Conservation (phyloP, 2,888 invertebrate species). For the Idaea straminata region DNA sequence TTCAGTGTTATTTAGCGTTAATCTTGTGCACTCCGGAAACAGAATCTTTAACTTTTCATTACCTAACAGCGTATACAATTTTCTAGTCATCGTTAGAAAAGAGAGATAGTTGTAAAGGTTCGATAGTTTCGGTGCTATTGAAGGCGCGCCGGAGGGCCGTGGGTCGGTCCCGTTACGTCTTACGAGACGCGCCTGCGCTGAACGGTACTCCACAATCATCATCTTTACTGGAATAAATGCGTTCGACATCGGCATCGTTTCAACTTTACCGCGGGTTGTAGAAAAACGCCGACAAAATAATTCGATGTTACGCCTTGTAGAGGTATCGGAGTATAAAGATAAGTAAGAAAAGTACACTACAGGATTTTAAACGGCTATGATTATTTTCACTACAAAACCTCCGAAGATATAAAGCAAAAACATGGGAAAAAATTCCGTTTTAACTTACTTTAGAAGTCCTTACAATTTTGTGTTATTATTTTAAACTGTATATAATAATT, state of each 20-base stretch:
- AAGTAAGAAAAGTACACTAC: too few species aligned
- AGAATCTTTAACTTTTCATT: background rate
- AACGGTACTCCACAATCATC: constrained; percentile 64
- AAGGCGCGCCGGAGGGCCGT: constrained; percentile 52
- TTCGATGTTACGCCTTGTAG: background rate
- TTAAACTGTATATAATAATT: background rate
- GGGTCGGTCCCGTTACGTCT: constrained; percentile 57
- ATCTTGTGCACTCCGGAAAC: background rate
- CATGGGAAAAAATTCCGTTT: too few species aligned
- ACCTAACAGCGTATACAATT: background rate
- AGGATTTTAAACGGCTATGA: too few species aligned
- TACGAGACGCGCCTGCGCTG: constrained; percentile 22
- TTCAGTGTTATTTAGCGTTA: too few species aligned
- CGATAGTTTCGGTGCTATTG: constrained; percentile 27
- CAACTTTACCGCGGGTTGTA: constrained; percentile 10
- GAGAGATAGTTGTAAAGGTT: background rate
- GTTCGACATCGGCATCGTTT: constrained; percentile 37
- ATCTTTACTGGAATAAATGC: constrained; percentile 49
- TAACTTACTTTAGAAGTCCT: background rate
- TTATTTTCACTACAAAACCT: too few species aligned
- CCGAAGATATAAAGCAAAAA: too few species aligned
- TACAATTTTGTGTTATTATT: background rate
- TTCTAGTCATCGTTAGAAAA: background rate
- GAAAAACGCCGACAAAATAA: background rate
- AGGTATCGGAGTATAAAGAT: too few species aligned